phyloP scores from a whole-genome alignment of 1,140 invertebrate species.

The Bombus haemorrhoidalis region DNA sequence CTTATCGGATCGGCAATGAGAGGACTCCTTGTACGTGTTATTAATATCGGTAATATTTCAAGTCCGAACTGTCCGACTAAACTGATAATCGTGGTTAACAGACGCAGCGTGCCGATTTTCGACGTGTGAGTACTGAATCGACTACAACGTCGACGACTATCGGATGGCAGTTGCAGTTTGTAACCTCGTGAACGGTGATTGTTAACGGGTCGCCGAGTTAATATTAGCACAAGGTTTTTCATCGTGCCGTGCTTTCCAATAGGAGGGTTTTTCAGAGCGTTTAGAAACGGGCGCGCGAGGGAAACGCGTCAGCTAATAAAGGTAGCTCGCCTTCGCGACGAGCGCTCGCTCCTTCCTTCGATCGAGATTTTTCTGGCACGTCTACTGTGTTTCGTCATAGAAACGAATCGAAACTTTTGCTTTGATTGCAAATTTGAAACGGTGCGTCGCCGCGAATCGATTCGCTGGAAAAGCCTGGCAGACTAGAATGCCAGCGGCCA shows the following conservation, averaged over 20 bases:
- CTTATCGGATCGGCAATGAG: slow-evolving; percentile 20
- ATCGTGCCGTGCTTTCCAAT: background rate
- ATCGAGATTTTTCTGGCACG: background rate
- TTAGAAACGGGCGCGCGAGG: background rate
- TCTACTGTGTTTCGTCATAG: background rate
- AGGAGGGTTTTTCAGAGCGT: background rate
- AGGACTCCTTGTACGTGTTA: slow-evolving; percentile 4
- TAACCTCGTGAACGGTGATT: slow-evolving; percentile 35
- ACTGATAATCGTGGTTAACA: slow-evolving; percentile 18
- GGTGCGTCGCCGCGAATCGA: slow-evolving; percentile 13
- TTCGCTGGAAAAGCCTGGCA: slow-evolving; percentile 20
- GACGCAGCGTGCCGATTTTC: background rate
- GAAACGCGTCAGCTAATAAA: background rate
- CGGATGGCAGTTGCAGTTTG: slow-evolving; percentile 20
- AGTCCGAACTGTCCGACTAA: slow-evolving; percentile 11
- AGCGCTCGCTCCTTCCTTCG: background rate
- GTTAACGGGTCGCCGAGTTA: slow-evolving; percentile 50
- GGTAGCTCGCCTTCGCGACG: background rate
- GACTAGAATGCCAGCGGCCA: slow-evolving; percentile 24
- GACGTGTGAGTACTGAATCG: slow-evolving; percentile 5
- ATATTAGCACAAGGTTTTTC: slow-evolving; percentile 52
- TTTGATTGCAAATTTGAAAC: slow-evolving; percentile 27
- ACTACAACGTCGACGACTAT: slow-evolving; percentile 3
- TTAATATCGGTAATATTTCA: slow-evolving; percentile 37
- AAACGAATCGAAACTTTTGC: slow-evolving; percentile 32